phyloP scores from a whole-genome alignment of 2,113 vertebrate species.

The Datnioides undecimradiatus region DNA sequence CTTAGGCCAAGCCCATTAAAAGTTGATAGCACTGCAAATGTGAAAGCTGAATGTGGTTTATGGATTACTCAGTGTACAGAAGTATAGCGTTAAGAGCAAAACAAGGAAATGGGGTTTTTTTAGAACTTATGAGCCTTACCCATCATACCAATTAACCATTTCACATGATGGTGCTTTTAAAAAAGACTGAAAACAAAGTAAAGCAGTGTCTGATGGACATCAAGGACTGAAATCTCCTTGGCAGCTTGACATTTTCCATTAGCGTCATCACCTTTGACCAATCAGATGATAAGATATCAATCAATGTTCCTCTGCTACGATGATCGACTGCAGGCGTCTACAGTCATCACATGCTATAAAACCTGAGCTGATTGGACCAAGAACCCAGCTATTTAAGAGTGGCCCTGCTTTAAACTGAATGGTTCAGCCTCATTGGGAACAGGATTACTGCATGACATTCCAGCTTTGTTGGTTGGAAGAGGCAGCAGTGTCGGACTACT shows the following conservation, averaged over 20 bases:
- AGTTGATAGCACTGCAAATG: background rate
- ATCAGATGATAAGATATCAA: conserved; percentile 9
- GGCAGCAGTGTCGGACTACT: conserved; percentile 42
- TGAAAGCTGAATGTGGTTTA: background rate
- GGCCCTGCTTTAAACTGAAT: conserved; percentile 20
- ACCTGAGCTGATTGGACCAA: background rate
- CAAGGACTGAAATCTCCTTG: background rate
- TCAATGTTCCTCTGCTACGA: background rate
- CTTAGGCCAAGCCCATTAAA: background rate
- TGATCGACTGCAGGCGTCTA: conserved; percentile 3
- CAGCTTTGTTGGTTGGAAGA: conserved; percentile 47
- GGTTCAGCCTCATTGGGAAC: conserved; percentile 26
- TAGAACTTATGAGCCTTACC: no score
- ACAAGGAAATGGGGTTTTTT: no score
- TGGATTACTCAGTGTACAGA: background rate
- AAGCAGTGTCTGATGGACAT: no score
- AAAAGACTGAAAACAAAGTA: background rate
- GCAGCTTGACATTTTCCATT: background rate
- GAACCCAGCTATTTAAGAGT: background rate
- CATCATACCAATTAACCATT: background rate
- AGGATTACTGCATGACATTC: conserved; percentile 56
- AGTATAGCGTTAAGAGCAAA: background rate
- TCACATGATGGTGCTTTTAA: background rate
- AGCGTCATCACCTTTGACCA: conserved; percentile 19
- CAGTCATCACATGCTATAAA: background rate